phyloP scores from a whole-genome alignment of 2,888 invertebrate genomes.

The Catotricha subobsoleta region DNA sequence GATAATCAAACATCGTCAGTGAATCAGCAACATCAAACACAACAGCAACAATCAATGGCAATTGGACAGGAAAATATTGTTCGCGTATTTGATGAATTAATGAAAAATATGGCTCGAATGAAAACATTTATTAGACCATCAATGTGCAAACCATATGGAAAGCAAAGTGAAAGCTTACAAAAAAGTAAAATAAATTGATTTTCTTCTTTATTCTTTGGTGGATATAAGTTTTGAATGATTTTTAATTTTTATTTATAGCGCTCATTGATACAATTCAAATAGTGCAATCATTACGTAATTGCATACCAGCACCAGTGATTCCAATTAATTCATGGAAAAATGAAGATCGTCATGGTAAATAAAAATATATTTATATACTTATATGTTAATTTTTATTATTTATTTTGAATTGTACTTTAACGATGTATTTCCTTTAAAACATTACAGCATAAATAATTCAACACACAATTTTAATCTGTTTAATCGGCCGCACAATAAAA shows the following conservation, averaged over 20 bases:
- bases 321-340: slow-evolving; percentile 82
- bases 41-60: slow-evolving; percentile 22
- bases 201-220: slow-evolving; percentile 1
- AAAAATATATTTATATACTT: neutral
- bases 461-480: too few species aligned
- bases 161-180: slow-evolving; percentile 74
- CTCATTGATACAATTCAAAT: slow-evolving; percentile 72
- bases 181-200: slow-evolving; percentile 44
- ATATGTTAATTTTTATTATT: neutral
- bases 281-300: slow-evolving; percentile 68
- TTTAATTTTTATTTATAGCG: slow-evolving; percentile 34
- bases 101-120: slow-evolving; percentile 78
- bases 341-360: slow-evolving; percentile 43
- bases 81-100: slow-evolving; percentile 66
- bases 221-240: slow-evolving; percentile 8
- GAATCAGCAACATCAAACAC: neutral
- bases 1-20: too few species aligned
- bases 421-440: neutral
- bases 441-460: too few species aligned
- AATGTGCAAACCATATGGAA: slow-evolving; percentile 81
- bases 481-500: too few species aligned
- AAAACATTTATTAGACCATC: slow-evolving; percentile 73
- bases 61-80: slow-evolving; percentile 72
- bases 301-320: slow-evolving; percentile 71
- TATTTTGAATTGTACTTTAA: neutral